Base-by-base conservation (phyloP, 2,113 vertebrate species). In the Elaphurus davidianus region DNA sequence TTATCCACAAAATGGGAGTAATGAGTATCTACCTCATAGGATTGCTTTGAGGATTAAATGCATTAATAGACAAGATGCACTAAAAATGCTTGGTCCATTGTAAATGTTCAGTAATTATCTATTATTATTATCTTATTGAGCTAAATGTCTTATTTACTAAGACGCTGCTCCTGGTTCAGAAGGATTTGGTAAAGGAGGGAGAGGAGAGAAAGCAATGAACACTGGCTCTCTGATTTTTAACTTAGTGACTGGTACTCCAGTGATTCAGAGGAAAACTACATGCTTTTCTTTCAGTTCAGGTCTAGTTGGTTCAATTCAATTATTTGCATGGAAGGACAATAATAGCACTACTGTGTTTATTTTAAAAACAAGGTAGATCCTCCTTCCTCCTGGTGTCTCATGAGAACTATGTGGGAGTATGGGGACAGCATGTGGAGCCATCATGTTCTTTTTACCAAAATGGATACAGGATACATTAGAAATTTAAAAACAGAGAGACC, bases 281-380 rank as follows among this genome's bases (percentile, higher is more conserved):
- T 64, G 45, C n/a, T 83, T 89, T 88, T 78, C 59, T 93, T 94
- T 64, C n/a, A 27, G 92, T 95, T 96, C 43, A 8, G 83, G 97
- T 92, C 95, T 60, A 67, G 25, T 87, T 57, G 36, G 21, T 83
- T 91, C 67, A 62, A 45, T 60, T 83, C 19, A 67, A 11, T 92
- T 93, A 98, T 97, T 98, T 98, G 93, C 93, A 96, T 97, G 19
- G 2, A 87, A 83, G 30, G 52, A 91, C 71, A 81, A 90, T 89
- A 97, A 97, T 97, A 97, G 92, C 88, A 52, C 54, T 55, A 9
- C 25, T 36, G 1, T 59, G 25, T 95, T 74, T 96, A 91, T 93
- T 92, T 86, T 91, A 79, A 82, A 84, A 79, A 50, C 28, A 59
- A 89, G 93, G 50, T 36, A 78, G 4, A 3, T 85, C 14, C 71